Evolutionary conservation across 2,888 invertebrate genomes (phyloP).

Genomic region (Pristionchus mayeri): DNA sequence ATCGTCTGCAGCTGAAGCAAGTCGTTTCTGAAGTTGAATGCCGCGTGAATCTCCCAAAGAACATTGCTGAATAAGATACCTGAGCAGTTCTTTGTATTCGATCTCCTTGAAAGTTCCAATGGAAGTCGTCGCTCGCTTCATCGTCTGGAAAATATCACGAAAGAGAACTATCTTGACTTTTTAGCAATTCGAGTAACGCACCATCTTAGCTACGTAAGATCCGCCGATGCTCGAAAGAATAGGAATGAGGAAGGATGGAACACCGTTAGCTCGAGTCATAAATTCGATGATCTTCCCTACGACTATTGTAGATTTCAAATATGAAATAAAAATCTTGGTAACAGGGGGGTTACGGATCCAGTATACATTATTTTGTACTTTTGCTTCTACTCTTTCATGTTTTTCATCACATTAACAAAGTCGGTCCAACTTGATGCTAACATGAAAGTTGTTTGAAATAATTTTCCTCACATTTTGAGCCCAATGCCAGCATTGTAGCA

Average conservation of each 20-base stretch:
- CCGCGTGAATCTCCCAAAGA: neutral
- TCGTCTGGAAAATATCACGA: neutral
- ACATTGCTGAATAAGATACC: neutral
- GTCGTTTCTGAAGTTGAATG: neutral
- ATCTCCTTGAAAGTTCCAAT: neutral
- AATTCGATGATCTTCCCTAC: neutral
- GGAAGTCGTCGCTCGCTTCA: too few species aligned
- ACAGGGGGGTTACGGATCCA: too few species aligned
- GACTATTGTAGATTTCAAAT: too few species aligned
- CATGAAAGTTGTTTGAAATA: too few species aligned
- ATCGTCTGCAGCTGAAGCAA: slow-evolving; percentile 4
- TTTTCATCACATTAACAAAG: too few species aligned
- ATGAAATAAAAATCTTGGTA: too few species aligned
- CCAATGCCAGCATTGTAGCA: too few species aligned
- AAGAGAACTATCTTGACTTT: too few species aligned
- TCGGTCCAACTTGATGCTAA: too few species aligned
- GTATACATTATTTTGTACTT: too few species aligned
- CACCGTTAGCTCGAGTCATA: neutral
- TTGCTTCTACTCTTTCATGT: too few species aligned
- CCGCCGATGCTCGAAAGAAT: neutral
- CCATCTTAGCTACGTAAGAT: neutral
- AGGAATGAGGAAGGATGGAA: neutral
- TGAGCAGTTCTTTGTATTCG: neutral
- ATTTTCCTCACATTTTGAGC: too few species aligned
- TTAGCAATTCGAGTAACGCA: neutral